A percentile compares a stretch with the other conserved stretches of the same genome.
phyloP scores from a whole-genome alignment of 2,113 vertebrate genomes.

The Gavialis gangeticus region DNA sequence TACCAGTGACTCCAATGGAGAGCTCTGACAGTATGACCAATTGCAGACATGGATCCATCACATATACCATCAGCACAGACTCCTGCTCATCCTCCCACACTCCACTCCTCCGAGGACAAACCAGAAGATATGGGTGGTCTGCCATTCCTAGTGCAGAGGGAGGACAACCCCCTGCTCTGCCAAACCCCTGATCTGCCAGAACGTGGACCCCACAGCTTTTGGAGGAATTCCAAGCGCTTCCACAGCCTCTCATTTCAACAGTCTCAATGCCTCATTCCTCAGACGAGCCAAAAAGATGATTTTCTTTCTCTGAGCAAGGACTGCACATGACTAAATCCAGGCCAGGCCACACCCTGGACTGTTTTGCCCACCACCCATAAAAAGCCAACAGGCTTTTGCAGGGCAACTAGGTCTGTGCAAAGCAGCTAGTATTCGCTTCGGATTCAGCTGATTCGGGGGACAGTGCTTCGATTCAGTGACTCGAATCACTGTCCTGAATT shows the following conservation, averaged over 20 bases:
- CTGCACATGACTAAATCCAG: no score
- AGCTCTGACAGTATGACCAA: no score
- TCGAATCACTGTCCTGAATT: no score
- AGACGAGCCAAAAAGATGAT: neutral
- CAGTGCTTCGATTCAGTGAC: no score
- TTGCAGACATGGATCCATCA: neutral
- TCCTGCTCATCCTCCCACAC: neutral
- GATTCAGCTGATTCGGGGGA: no score
- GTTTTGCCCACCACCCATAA: neutral
- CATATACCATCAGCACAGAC: neutral
- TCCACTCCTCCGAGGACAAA: neutral
- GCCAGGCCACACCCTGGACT: neutral
- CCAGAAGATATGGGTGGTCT: neutral
- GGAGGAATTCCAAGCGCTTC: neutral
- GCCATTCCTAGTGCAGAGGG: neutral
- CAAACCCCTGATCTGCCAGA: neutral
- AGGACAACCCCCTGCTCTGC: neutral
- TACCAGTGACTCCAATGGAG: neutral
- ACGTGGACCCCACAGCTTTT: neutral
- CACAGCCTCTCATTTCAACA: rapidly evolving
- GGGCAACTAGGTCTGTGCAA: neutral
- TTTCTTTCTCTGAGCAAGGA: neutral
- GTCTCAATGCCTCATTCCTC: neutral
- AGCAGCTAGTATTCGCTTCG: no score
- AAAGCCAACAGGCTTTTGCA: neutral